Base-by-base conservation (phyloP, 2,113 vertebrate species). In the Pachypanchax playfairii region DNA sequence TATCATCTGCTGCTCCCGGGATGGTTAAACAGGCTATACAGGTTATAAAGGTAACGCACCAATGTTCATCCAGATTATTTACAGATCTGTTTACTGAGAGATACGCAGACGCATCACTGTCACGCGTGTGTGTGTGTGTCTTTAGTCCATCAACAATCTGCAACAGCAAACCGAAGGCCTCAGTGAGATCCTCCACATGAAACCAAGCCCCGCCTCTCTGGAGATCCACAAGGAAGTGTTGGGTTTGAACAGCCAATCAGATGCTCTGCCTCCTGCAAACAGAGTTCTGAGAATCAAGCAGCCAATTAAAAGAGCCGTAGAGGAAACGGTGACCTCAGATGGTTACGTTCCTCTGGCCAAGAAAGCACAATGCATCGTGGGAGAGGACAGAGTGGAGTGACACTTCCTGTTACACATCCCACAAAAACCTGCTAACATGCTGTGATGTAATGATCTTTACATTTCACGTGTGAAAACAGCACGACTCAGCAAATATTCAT, bases 111-210 rank as follows among this genome's bases (percentile, higher is more conserved):
- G 4, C 47, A 10, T 55, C 24, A 47, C 1, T 22, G 0, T 43
- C 36, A 6, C 44, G 0, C 1, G 7, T 5, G 13, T 35, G 3
- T 1, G n/a, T 5, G 25, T 14, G 10, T 4, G n/a, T 26, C 20
- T 60, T 10, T 80, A 98, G 96, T 90, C 93, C 4, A 85, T 97
- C 51, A 87, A 91, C 50, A 71, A 52, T 0, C 86, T 97, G 38
- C 89, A 94, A 86, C 91, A 93, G 82, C 93, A 89, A 76, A 94
- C 92, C 1, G 89, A 95, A 48, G 94, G 94, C 22, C 91, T 98
- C 73, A 89, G 91, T 9, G 87, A 94, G 73, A 88, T 90, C 0
- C 77, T 97, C 55, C 81, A 77, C 82, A 84, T 90, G 82, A 90
- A 92, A 21, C 92, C 93, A 4, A 52, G 79, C 8, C 79, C 88